phyloP scores from a whole-genome alignment of 2,113 vertebrate species.

The Equus przewalskii region DNA sequence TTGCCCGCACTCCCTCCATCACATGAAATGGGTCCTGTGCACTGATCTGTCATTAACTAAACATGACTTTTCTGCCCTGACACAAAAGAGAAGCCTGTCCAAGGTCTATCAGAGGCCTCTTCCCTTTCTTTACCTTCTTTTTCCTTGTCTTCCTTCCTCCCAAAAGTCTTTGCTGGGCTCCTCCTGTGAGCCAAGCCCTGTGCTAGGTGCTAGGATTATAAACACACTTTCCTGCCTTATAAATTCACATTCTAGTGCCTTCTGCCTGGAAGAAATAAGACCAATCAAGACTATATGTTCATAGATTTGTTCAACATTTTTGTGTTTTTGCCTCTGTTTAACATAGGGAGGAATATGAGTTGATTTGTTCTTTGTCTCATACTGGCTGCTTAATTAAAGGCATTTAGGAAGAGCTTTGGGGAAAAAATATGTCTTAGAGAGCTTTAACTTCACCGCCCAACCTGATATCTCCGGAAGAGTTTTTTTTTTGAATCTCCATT shows the following conservation, averaged over 20 bases:
- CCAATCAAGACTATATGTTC: not conserved
- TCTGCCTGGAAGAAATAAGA: slow-evolving; percentile 35
- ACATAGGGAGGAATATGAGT: not conserved
- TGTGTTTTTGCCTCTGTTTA: not conserved
- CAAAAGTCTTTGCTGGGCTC: not conserved
- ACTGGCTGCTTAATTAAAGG: not conserved
- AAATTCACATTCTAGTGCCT: not conserved
- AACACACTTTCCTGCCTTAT: not conserved
- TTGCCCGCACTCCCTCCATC: not conserved
- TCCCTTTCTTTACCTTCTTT: not conserved
- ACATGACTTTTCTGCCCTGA: not conserved
- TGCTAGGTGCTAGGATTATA: not conserved
- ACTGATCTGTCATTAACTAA: not conserved
- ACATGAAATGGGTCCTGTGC: not conserved
- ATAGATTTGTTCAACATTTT: not conserved
- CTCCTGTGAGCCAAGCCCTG: not conserved
- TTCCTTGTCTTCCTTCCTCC: not conserved
- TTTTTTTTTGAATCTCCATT: not conserved
- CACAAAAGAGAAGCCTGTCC: not conserved
- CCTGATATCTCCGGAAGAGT: not conserved
- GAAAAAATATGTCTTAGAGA: not conserved
- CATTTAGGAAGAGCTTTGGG: not conserved
- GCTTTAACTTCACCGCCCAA: not conserved
- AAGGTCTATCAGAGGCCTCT: not conserved
- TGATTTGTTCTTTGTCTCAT: not conserved